phyloP scores from a whole-genome alignment of 2,888 invertebrate species.

The Acrocera orbiculus region DNA sequence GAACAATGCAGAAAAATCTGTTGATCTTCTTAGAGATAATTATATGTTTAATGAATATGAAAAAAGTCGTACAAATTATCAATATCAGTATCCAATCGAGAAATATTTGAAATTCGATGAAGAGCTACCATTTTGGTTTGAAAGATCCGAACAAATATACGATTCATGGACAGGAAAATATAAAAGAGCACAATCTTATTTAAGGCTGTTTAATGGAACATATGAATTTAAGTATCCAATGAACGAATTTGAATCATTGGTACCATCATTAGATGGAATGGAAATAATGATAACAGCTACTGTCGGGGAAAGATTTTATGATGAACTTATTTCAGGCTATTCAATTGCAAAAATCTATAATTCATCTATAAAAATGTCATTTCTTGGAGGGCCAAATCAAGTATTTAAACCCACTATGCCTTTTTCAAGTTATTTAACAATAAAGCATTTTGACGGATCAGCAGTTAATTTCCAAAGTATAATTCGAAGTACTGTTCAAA shows the following conservation, averaged over 20 bases:
- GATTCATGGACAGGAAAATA: slow-evolving; percentile 28
- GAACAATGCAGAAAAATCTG: no score
- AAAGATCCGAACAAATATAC: slow-evolving; percentile 36
- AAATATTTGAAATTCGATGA: slow-evolving; percentile 65
- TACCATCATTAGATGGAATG: slow-evolving; percentile 52
- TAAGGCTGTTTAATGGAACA: slow-evolving; percentile 73
- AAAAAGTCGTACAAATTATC: slow-evolving; percentile 15
- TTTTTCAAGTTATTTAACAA: slow-evolving; percentile 68
- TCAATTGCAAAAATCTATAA: slow-evolving; percentile 76
- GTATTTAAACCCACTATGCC: slow-evolving; percentile 94
- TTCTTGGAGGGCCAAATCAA: slow-evolving; percentile 80
- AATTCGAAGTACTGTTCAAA: slow-evolving; percentile 44
- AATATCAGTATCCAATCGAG: slow-evolving; percentile 26
- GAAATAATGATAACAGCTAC: slow-evolving; percentile 71
- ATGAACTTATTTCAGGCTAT: slow-evolving; percentile 68
- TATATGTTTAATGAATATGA: slow-evolving; percentile 14
- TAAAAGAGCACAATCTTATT: slow-evolving; percentile 44
- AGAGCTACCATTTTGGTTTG: slow-evolving; percentile 65
- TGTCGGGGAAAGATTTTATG: slow-evolving; percentile 72
- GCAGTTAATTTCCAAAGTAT: slow-evolving; percentile 48
- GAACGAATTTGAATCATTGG: slow-evolving; percentile 43
- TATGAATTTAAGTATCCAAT: slow-evolving; percentile 77
- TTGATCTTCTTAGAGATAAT: slow-evolving; percentile 22
- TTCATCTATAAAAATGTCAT: slow-evolving; percentile 63
- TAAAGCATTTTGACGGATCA: slow-evolving; percentile 83